A percentile compares a stretch with the other conserved stretches of the same genome.
Evolutionary conservation across 2,113 vertebrate genomes (phyloP).

Genomic region (Oxyruncus cristatus): DNA sequence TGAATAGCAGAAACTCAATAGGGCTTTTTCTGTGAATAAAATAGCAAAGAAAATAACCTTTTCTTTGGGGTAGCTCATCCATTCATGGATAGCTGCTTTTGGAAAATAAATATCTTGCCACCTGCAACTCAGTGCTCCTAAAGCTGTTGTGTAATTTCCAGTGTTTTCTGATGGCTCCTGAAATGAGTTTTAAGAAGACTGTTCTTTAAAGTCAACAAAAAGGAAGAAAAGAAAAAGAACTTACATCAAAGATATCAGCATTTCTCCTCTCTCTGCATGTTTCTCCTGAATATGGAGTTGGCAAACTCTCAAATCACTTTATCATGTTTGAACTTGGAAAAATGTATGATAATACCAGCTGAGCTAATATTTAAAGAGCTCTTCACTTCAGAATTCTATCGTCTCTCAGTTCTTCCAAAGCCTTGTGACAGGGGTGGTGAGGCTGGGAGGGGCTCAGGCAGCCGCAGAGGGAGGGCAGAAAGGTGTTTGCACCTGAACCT

Average conservation of each 20-base stretch:
- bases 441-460: background rate
- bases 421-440: background rate
- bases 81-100: constrained; percentile 72
- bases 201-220: constrained; percentile 67
- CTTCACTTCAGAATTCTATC: constrained; percentile 22
- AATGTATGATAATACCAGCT: constrained; percentile 59
- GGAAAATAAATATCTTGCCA: constrained; percentile 77
- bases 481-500: background rate
- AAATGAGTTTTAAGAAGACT: constrained; percentile 58
- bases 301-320: constrained; percentile 71
- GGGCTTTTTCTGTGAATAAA: constrained; percentile 66
- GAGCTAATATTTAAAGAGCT: constrained; percentile 70
- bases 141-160: constrained; percentile 68
- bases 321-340: constrained; percentile 70
- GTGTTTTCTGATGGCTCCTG: constrained; percentile 64
- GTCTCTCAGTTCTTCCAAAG: background rate
- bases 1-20: constrained; percentile 64
- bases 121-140: constrained; percentile 70
- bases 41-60: constrained; percentile 75
- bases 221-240: constrained; percentile 11
- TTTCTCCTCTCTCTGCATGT: constrained; percentile 60
- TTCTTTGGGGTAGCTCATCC: constrained; percentile 71
- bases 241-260: constrained; percentile 61
- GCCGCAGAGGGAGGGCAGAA: background rate
- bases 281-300: constrained; percentile 62